Conservation (phyloP, 2,113 vertebrate genomes). For the Bubalus kerabau region DNA sequence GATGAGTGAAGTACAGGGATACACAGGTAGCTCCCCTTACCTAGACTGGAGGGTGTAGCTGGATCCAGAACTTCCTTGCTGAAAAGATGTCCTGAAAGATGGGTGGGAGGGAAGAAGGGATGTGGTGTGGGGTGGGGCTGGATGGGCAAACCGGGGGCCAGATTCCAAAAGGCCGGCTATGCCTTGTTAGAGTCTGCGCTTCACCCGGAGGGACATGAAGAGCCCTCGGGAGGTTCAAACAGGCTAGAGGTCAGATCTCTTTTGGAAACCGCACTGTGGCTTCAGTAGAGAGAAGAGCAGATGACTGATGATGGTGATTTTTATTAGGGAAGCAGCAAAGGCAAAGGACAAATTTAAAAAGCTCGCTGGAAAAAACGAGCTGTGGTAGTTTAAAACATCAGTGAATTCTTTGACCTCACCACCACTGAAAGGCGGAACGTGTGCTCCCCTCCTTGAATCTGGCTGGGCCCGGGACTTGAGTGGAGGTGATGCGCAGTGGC, state of each 20-base stretch:
- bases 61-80: not conserved
- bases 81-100: not conserved
- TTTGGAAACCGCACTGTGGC: not conserved
- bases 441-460: not conserved
- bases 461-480: not conserved
- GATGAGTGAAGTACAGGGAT: not conserved
- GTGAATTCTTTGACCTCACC: not conserved
- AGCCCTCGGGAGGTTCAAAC: not conserved
- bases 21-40: not conserved
- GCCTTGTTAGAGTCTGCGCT: not conserved
- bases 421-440: too few species aligned
- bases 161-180: not conserved
- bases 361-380: not conserved
- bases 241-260: not conserved
- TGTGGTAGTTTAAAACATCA: not conserved
- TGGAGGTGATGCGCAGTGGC: not conserved
- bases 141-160: not conserved
- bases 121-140: not conserved
- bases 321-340: not conserved
- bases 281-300: not conserved
- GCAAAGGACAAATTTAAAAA: not conserved
- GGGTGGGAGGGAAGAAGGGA: not conserved
- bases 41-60: too few species aligned
- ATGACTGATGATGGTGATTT: not conserved
- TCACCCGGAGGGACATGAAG: not conserved